Conservation (phyloP, 2,113 vertebrate species). For the Mustela nigripes region DNA sequence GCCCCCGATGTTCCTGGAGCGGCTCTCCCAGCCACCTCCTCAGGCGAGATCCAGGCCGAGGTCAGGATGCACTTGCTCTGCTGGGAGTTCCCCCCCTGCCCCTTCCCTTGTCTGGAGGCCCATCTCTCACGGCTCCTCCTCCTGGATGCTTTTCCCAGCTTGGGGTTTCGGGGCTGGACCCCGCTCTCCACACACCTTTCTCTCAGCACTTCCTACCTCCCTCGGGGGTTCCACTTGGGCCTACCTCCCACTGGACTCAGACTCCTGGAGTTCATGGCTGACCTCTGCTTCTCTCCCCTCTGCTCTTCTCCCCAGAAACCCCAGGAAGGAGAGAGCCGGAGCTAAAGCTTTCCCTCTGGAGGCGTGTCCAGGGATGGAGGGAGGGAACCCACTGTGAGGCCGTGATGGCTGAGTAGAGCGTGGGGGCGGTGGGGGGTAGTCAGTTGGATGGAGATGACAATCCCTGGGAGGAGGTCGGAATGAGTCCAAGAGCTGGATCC, state of each 20-base stretch:
- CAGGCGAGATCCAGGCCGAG: rapidly evolving
- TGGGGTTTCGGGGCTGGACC: neutral
- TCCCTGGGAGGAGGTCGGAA: rapidly evolving
- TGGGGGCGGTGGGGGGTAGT: rapidly evolving
- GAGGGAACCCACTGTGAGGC: rapidly evolving
- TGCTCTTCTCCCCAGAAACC: neutral
- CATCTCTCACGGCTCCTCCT: rapidly evolving
- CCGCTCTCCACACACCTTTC: rapidly evolving
- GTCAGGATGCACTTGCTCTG: neutral
- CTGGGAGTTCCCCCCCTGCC: rapidly evolving
- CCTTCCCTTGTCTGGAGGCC: neutral
- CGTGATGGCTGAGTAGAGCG: rapidly evolving
- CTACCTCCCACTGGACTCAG: rapidly evolving
- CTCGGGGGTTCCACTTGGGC: rapidly evolving
- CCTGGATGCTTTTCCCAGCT: neutral
- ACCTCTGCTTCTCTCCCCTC: rapidly evolving
- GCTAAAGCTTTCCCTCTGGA: rapidly evolving
- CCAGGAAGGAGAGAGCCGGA: neutral
- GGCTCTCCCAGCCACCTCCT: rapidly evolving
- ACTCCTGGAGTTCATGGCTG: rapidly evolving
- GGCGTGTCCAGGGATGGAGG: rapidly evolving
- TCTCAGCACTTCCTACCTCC: rapidly evolving
- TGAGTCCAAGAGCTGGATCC: too few species aligned
- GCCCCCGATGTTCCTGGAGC: neutral
- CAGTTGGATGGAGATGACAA: neutral